Evolutionary conservation across 37 sponge, comb jelly and placozoan species (phyloP), one percentile per base, ranked within the genome.

Genomic region (Haliclona indistincta): DNA sequence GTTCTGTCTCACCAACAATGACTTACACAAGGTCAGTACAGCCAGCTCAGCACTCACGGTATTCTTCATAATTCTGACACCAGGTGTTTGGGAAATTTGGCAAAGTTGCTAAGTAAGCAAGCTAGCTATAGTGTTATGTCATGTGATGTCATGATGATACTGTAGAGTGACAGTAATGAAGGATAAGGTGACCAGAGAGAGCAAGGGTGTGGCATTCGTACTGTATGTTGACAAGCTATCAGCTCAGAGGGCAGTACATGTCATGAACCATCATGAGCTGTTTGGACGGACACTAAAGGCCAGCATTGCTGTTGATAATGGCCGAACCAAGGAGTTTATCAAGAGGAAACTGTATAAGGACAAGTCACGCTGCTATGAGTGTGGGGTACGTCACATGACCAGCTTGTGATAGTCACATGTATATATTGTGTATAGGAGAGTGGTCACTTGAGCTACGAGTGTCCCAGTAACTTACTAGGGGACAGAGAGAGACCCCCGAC

Each of bases 391-490:
- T 52, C 43, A 64, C 63, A 15, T 37, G 43, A 43, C 61, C 8
- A 35, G 33, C 29, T 37, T 29, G 32, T 76, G 53, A 42, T 38
- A 6, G 63, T 63, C 23, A 3, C 20, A 34, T 76, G 8, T 33
- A 19, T n/a, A 35, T 2, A 22, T 58, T 64, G 19, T 13, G 4
- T 42, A 35, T 42, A 85, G 86, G 95, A 90, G 75, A 42, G 33
- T 44, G 97, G 97, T n/a, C 97, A 97, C 58, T 74, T 97, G 74
- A 97, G 97, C 41, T 97, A 88, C 76, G 52, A 63, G 49, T 93
- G 97, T 44, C 88, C 89, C 3, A 80, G 75, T 51, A 97, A 97
- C 56, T 43, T 81, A 5, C 77, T 97, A 35, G 97, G 97, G 2
- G 94, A 91, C 54, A 73, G 97, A 63, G 92, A 81, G 15, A 75